Base-by-base conservation (phyloP, 2,888 invertebrate species). In the Eupithecia dodoneata region DNA sequence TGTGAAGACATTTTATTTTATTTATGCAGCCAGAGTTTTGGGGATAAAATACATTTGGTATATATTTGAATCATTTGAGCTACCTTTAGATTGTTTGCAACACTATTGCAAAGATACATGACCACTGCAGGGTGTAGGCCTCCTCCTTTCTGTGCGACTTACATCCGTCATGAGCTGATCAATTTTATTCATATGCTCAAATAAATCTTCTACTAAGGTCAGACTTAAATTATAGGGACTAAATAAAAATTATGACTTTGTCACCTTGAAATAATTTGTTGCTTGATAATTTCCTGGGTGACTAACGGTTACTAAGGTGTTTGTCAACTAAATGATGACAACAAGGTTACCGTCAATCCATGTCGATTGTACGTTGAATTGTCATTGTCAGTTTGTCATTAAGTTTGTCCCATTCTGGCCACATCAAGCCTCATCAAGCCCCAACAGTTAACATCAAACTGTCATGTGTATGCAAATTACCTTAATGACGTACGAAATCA, bases 401-500 rank as follows among this genome's bases (percentile, higher is more conserved):
- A 63, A 66, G 41, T 6, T 42, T 15, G 42, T 42, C 42, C 13
- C 2, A 66, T 66, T 42, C 59, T 71, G 30, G 18, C 70, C 41
- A 74, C 59, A 71, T 52, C 44, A 69, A 71, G 71, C 55, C 66
- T 66, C 66, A 66, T 66, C 66, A 66, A 66, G 67, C 72, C 63
- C 30, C 12, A 18, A 30, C 4, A 45, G 65, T 66, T 75, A 76
- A 71, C 75, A 74, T 70, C 52, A 72, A 76, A 30, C 45, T 63
- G 70, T 77, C 69, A 72, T 72, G 55, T 71, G 71, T 81, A 81
- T 79, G 77, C 80, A 76, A 77, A 81, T 78, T 71, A 72, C 67
- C 47, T 12, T 76, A 79, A 81, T 79, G 75, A 80, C 70, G 45
- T 15, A 71, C 49, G 72, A 77, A 80, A 71, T 78, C 75, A 79